phyloP scores from a whole-genome alignment of 2,888 invertebrate genomes.

The Ypsolopha scabrella region DNA sequence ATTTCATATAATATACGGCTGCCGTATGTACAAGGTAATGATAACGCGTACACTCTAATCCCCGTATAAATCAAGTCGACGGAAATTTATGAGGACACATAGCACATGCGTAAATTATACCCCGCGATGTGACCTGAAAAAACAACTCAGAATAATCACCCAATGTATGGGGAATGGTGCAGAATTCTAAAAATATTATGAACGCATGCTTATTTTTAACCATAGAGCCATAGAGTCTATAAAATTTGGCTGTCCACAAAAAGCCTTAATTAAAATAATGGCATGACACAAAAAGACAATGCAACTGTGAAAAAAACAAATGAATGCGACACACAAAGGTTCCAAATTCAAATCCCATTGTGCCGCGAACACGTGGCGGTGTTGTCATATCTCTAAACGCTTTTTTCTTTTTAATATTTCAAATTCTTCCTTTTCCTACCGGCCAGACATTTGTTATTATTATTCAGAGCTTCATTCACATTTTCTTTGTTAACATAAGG shows the following conservation, averaged over 20 bases:
- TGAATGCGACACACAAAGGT: slow-evolving; percentile 14
- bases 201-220: too few species aligned
- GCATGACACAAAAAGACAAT: slow-evolving; percentile 15
- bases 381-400: slow-evolving; percentile 49
- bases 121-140: slow-evolving; percentile 30
- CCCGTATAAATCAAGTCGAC: slow-evolving; percentile 54
- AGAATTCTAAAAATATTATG: background rate
- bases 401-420: slow-evolving; percentile 41
- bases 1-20: background rate
- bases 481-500: slow-evolving; percentile 57
- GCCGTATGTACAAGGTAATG: slow-evolving; percentile 23
- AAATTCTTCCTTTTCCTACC: slow-evolving; percentile 37
- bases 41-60: slow-evolving; percentile 45
- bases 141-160: slow-evolving; percentile 11
- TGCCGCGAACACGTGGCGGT: slow-evolving; percentile 52
- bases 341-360: slow-evolving; percentile 42
- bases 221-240: too few species aligned
- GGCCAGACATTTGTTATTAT: slow-evolving; percentile 56
- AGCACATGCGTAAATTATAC: slow-evolving; percentile 51
- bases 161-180: background rate
- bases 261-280: background rate
- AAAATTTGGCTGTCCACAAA: background rate
- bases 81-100: slow-evolving; percentile 53
- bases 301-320: slow-evolving; percentile 20
- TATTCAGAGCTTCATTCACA: slow-evolving; percentile 59